phyloP scores from a whole-genome alignment of 2,113 vertebrate species.

The Erinaceus europaeus region DNA sequence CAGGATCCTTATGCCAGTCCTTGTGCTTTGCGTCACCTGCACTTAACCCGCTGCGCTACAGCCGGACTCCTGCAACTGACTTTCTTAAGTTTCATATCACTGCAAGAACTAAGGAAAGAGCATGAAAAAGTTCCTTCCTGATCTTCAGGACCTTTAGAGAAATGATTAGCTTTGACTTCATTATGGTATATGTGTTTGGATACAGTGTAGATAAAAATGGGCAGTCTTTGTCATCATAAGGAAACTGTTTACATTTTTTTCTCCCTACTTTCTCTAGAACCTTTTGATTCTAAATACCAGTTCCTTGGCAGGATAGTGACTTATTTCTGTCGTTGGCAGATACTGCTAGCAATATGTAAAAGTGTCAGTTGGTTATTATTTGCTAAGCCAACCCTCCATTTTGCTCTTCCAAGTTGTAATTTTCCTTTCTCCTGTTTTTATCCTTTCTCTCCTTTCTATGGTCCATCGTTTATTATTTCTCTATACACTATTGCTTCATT shows the following conservation, averaged over 20 bases:
- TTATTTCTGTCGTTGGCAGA: constrained; percentile 15
- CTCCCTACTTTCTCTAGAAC: neutral
- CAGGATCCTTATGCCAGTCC: no score
- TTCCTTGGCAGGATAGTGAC: neutral
- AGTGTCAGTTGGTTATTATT: neutral
- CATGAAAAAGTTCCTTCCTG: neutral
- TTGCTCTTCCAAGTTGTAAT: constrained; percentile 22
- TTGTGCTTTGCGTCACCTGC: no score
- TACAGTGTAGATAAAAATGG: neutral
- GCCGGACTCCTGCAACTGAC: no score
- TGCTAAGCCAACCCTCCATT: neutral
- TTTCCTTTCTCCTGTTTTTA: neutral
- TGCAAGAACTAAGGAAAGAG: neutral
- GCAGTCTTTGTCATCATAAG: neutral
- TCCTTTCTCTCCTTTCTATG: neutral
- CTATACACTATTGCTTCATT: no score
- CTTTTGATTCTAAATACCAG: constrained; percentile 14
- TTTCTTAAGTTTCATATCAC: no score
- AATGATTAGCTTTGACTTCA: constrained; percentile 3
- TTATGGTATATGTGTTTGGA: neutral
- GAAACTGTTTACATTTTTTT: constrained; percentile 23
- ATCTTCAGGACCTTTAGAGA: neutral
- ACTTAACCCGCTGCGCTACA: no score
- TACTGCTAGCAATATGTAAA: neutral
- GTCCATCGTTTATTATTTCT: no score